Percentiles rank a stretch among this genome's conserved stretches.
These are phyloP conservation scores for Neopelma chrysocephalum DNA, from an alignment of 2,797 vertebrate genomes.

Conservation along the genomic window DNA sequence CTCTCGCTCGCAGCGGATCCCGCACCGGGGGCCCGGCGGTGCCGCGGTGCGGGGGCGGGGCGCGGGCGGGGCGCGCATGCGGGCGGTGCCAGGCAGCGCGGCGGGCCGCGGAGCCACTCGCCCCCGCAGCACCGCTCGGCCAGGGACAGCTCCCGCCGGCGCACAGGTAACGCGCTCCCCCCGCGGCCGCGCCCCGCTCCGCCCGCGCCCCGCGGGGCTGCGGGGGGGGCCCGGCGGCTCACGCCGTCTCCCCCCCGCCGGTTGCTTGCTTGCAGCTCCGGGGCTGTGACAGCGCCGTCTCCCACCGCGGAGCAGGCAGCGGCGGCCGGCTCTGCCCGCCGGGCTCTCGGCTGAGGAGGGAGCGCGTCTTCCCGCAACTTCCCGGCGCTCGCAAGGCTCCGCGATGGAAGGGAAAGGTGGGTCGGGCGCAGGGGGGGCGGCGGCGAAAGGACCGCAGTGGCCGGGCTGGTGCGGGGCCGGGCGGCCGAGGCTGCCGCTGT, in stretches of 20 bases:
- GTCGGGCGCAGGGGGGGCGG: not conserved
- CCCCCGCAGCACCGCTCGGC: constrained; percentile 76
- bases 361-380: constrained; percentile 76
- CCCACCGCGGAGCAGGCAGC: constrained; percentile 54
- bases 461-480: constrained; percentile 63
- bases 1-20: not conserved
- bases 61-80: constrained; percentile 71
- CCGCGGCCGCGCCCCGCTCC: not conserved
- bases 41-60: constrained; percentile 4
- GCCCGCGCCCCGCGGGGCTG: not conserved
- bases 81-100: constrained; percentile 60
- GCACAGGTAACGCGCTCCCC: not conserved
- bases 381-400: constrained; percentile 71
- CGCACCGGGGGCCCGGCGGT: not conserved
- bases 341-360: constrained; percentile 60
- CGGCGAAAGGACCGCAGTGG: constrained; percentile 56
- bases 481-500: not conserved
- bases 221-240: constrained; percentile 4
- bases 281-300: constrained; percentile 73
- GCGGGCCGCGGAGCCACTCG: constrained; percentile 75
- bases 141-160: constrained; percentile 65
- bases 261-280: constrained; percentile 76
- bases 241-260: constrained; percentile 40
- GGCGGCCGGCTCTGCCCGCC: constrained; percentile 30
- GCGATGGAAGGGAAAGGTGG: constrained; percentile 76